phyloP scores from a whole-genome alignment of 2,797 vertebrate genomes.

The Menidia menidia region DNA sequence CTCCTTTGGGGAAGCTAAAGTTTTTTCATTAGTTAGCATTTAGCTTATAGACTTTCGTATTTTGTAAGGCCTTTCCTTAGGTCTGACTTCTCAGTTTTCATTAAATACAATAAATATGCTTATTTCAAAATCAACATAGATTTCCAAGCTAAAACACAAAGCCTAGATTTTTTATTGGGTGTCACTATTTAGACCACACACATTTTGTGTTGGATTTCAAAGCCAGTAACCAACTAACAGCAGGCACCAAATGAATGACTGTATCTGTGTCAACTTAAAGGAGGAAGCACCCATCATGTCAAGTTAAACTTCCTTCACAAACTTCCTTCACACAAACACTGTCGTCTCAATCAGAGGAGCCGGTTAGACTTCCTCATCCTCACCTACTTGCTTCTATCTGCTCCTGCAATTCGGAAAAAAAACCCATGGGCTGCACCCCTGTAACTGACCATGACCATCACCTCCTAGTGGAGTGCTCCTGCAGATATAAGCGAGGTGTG shows the following conservation, averaged over 20 bases:
- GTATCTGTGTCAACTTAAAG: not conserved
- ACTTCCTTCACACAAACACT: constrained; percentile 6
- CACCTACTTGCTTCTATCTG: not conserved
- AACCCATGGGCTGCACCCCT: not conserved
- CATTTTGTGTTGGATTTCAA: not conserved
- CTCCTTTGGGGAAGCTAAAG: too few species aligned
- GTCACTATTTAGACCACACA: not conserved
- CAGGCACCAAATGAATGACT: constrained; percentile 8
- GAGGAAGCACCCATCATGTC: not conserved
- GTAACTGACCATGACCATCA: constrained; percentile 30
- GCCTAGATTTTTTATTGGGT: too few species aligned
- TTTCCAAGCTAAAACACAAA: too few species aligned
- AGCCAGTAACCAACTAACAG: constrained; percentile 3
- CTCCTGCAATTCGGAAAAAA: constrained; percentile 12
- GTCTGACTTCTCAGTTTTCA: too few species aligned
- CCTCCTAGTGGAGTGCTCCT: not conserved
- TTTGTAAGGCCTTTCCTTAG: too few species aligned
- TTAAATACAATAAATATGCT: too few species aligned
- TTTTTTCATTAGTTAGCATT: too few species aligned
- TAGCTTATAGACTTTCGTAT: too few species aligned
- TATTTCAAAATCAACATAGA: too few species aligned
- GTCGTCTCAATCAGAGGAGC: too few species aligned
- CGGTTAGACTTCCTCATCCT: not conserved
- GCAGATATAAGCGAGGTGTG: not conserved
- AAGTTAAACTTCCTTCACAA: too few species aligned